phyloP scores from a whole-genome alignment of 2,888 invertebrate genomes.

The Mimas tiliae region DNA sequence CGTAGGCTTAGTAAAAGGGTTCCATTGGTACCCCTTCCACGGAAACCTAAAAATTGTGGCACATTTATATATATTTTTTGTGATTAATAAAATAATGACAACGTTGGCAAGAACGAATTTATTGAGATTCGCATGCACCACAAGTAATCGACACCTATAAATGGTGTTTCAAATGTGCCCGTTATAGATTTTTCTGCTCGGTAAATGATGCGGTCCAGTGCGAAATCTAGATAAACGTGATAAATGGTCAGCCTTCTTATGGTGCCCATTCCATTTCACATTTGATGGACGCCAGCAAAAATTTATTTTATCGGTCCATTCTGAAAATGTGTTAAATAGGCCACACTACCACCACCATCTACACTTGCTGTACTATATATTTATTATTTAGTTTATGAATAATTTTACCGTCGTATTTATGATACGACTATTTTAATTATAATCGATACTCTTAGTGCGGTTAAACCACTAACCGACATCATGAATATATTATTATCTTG shows the following conservation, averaged over 20 bases:
- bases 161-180: slow-evolving; percentile 57
- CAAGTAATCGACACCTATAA: slow-evolving; percentile 45
- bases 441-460: not conserved
- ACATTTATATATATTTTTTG: too few relatives aligned
- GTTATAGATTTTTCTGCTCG: slow-evolving; percentile 60
- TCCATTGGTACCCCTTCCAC: too few relatives aligned
- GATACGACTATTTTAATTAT: not conserved
- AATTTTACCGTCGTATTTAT: not conserved
- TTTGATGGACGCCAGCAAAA: slow-evolving; percentile 44
- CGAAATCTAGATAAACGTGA: slow-evolving; percentile 73
- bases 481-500: not conserved
- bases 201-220: slow-evolving; percentile 67
- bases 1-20: too few relatives aligned
- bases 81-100: too few relatives aligned
- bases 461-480: not conserved
- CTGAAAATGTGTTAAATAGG: not conserved
- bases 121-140: slow-evolving; percentile 31
- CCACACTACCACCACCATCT: too few relatives aligned
- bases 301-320: slow-evolving; percentile 12
- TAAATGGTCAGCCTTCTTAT: slow-evolving; percentile 66
- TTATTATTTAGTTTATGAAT: not conserved
- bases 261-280: slow-evolving; percentile 57
- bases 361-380: not conserved
- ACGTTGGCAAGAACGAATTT: slow-evolving; percentile 9
- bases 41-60: too few relatives aligned